Evolutionary conservation across 1,140 invertebrate species (phyloP), one percentile per base, ranked within the genome.

Genomic region (Zaprionus ghesquierei): DNA sequence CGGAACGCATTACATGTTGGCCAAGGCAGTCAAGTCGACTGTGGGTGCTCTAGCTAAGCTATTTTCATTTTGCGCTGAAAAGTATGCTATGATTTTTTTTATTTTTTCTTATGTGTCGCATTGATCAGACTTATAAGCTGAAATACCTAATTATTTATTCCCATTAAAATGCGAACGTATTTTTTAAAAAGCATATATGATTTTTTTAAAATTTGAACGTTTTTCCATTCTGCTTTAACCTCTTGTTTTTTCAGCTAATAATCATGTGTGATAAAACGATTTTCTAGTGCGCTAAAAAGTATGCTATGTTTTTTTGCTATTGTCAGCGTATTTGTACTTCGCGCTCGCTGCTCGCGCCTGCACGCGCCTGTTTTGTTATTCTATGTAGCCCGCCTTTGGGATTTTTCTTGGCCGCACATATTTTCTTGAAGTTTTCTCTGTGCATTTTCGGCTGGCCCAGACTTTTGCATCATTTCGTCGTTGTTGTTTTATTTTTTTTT

Each of bases 381-480:
- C 64, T 65, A 65, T 46, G 12, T 56, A 50, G 41, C 35, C 51
- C 71, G 33, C 41, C 61, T 54, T 49, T 46, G 44, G 13, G 65
- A 78, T 77, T 82, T 81, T 77, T 89, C 50, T 60, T 74, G 62
- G 69, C 54, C 64, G 61, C 82, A 77, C 66, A 87, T 70, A 81
- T 70, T 81, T 86, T 75, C 51, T 65, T 73, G 23, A 27, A 33
- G 46, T 71, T 65, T 84, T 54, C 38, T 50, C 29, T 33, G 33
- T 25, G 66, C 75, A 73, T 79, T 76, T 78, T 73, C 75, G 41
- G 53, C 49, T 38, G 60, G 22, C 13, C 51, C 59, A 51, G 49
- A 63, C 61, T 82, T 82, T 69, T 64, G 46, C 55, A 29, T n/a
- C 49, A 72, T 66, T 69, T 69, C 60, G 54, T 38, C 58, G 25